phyloP scores from a whole-genome alignment of 2,888 invertebrate genomes.

The Willowsia nigromaculata region DNA sequence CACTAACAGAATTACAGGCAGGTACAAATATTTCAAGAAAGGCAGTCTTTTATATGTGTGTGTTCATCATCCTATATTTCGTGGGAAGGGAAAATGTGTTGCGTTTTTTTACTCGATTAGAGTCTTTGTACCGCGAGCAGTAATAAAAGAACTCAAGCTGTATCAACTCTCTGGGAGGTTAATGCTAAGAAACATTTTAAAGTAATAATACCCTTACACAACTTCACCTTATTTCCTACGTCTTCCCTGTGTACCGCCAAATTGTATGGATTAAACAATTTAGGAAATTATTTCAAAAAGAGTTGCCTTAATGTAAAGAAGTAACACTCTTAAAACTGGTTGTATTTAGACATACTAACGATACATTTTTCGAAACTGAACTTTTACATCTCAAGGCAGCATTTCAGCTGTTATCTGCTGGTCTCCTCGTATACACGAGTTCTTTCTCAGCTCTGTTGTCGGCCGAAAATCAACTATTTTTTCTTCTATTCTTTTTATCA shows the following conservation, averaged over 20 bases:
- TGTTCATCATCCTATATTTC: too few relatives aligned
- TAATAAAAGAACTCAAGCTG: not conserved
- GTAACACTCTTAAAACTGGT: too few relatives aligned
- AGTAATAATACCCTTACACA: not conserved
- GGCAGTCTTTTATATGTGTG: not conserved
- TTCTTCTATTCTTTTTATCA: not conserved
- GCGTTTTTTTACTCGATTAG: not conserved
- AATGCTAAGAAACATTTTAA: not conserved
- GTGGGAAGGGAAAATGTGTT: not conserved
- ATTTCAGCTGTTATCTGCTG: too few relatives aligned
- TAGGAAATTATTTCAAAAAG: not conserved
- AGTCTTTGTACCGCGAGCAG: not conserved
- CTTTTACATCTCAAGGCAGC: not conserved
- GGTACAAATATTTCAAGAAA: not conserved
- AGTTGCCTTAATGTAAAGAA: not conserved
- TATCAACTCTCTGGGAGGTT: not conserved
- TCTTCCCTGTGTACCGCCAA: not conserved
- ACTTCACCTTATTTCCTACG: not conserved
- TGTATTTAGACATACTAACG: not conserved
- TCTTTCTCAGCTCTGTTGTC: too few relatives aligned
- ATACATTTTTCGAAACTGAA: not conserved
- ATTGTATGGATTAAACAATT: conserved; percentile 8
- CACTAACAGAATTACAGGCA: not conserved
- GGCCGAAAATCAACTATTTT: too few relatives aligned
- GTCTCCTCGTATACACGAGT: too few relatives aligned